Conservation (phyloP, 1,140 invertebrate genomes). For the Drosophila kepulauana region DNA sequence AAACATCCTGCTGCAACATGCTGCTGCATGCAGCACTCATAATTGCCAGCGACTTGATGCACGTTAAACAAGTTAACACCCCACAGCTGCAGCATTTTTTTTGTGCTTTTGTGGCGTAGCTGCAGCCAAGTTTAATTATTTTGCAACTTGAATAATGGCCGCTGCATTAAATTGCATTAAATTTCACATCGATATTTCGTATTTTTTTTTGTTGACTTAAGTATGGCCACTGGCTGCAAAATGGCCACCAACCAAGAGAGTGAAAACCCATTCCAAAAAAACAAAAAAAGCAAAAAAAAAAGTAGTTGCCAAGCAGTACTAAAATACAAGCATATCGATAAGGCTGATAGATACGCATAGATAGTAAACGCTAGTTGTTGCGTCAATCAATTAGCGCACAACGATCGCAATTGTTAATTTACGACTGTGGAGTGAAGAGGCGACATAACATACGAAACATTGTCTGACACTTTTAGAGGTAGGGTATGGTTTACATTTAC, state of each 20-base stretch:
- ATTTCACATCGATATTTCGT: constrained; percentile 58
- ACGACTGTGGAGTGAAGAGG: neutral
- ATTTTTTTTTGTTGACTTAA: constrained; percentile 40
- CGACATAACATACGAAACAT: neutral
- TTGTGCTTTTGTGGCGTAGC: constrained; percentile 9
- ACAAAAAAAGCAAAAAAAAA: too few species aligned
- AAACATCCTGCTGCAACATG: constrained; percentile 23
- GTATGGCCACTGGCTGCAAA: constrained; percentile 51
- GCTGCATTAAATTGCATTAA: constrained; percentile 67
- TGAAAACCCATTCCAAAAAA: neutral
- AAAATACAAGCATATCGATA: constrained; percentile 46
- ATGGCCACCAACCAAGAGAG: constrained; percentile 59
- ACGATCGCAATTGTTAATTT: constrained; percentile 35
- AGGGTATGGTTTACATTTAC: constrained; percentile 67
- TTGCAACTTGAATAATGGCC: constrained; percentile 72
- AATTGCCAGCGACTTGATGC: constrained; percentile 76
- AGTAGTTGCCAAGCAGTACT: neutral
- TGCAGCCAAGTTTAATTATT: constrained; percentile 70
- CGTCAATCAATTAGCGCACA: constrained; percentile 67
- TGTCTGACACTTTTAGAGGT: constrained; percentile 39
- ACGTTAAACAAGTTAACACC: constrained; percentile 82
- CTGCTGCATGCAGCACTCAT: constrained; percentile 44
- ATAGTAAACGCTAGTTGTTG: constrained; percentile 50
- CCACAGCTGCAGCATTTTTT: constrained; percentile 49
- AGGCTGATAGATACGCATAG: constrained; percentile 47